Base-by-base conservation (phyloP, 2,888 invertebrate genomes). In the Diloba caeruleocephala region DNA sequence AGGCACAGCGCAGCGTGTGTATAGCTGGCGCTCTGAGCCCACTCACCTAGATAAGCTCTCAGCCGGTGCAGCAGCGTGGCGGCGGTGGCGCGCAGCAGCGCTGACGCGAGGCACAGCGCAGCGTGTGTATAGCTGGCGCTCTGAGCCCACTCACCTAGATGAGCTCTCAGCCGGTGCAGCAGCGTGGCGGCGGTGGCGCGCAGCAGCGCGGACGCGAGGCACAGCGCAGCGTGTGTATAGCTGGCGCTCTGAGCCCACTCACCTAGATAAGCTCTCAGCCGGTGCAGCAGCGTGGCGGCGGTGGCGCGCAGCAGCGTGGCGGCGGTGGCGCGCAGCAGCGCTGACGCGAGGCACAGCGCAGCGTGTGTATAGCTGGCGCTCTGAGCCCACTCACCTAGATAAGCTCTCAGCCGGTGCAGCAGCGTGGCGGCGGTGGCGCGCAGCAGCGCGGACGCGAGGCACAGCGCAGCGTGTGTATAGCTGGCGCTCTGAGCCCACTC, bases 21-120 rank as follows among this genome's bases (percentile, higher is more conserved):
- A n/a, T n/a, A 19, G 19, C 19, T 5, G 19, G 3, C 19, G 19
- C n/a, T n/a, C n/a, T n/a, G n/a, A n/a, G n/a, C n/a, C 5, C 3
- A 19, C 19, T 19, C 3, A 19, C 19, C 19, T 12, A 92, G 12
- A 19, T 19, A 92, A 1, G 94, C 93, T 29, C 94, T 92, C 96
- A 97, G 97, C 19, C 97, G 96, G 63, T 97, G 96, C 70, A 97
- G 94, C 26, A 97, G 94, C 0, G 97, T 96, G 0, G 97, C 97
- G 49, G 96, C 96, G 23, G 67, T 25, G 43, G 71, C 77, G 23
- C 75, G 63, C 54, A 73, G 73, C 75, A 78, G 79, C 92, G 94
- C 79, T 49, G 43, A 74, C 8, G 68, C 41, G 46, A 26, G 28
- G 75, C 75, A 61, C 5, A 73, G 69, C 19, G 19, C 19, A 5